Evolutionary conservation across 2,888 invertebrate genomes (phyloP).

Genomic region (Drosophila niveifrons): DNA sequence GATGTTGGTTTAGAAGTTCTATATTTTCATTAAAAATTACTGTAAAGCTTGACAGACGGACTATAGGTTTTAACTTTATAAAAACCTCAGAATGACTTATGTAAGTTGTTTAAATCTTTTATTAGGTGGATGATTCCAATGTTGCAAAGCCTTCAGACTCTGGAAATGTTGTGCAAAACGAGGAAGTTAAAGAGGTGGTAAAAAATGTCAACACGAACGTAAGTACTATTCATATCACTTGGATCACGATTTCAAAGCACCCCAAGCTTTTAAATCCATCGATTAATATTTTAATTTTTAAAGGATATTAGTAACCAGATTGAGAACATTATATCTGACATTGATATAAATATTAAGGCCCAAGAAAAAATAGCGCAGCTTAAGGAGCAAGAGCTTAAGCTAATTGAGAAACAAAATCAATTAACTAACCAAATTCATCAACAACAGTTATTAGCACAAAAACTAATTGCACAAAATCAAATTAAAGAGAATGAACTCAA

Average conservation of each 20-base stretch:
- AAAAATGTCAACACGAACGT: conserved; percentile 27
- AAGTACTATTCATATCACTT: conserved; percentile 3
- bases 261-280: too few relatives aligned
- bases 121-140: conserved; percentile 26
- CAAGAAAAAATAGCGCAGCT: conserved; percentile 83
- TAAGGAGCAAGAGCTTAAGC: conserved; percentile 70
- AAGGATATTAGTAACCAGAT: conserved; percentile 85
- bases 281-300: conserved; percentile 27
- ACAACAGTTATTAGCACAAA: conserved; percentile 71
- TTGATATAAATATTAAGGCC: conserved; percentile 87
- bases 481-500: conserved; percentile 61
- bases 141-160: not conserved
- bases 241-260: too few relatives aligned
- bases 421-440: conserved; percentile 71
- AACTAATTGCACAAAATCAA: conserved; percentile 65
- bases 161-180: not conserved
- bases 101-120: conserved; percentile 1
- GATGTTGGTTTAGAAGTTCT: not conserved
- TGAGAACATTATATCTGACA: conserved; percentile 88
- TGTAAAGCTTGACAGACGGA: not conserved
- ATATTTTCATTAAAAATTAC: not conserved
- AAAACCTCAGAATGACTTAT: not conserved
- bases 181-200: conserved; percentile 1
- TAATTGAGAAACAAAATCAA: conserved; percentile 74
- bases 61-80: not conserved